phyloP scores from a whole-genome alignment of 2,797 vertebrate genomes.

The Megaceryle alcyon region DNA sequence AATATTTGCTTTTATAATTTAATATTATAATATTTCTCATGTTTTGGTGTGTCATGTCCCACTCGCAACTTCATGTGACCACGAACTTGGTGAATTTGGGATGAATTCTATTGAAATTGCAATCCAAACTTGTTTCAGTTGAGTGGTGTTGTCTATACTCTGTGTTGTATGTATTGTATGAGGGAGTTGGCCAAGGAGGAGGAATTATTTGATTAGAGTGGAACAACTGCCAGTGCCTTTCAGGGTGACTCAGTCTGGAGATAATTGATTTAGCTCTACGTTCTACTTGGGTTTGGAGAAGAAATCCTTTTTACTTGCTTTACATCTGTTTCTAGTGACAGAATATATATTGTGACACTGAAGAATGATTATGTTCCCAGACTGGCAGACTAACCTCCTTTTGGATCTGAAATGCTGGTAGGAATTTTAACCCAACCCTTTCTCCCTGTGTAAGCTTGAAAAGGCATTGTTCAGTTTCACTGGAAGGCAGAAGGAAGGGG shows the following conservation, averaged over 20 bases:
- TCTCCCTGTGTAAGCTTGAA: background rate
- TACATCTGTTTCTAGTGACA: background rate
- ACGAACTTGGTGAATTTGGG: background rate
- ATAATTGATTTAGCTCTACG: background rate
- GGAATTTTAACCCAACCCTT: background rate
- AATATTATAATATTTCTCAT: background rate
- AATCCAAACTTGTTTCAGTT: background rate
- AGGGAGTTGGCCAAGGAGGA: background rate
- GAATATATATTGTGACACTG: background rate
- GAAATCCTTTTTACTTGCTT: background rate
- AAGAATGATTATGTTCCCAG: background rate
- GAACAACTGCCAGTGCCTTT: background rate
- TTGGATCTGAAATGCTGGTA: background rate
- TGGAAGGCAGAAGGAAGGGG: background rate
- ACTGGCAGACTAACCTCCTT: background rate
- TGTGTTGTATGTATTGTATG: accelerated
- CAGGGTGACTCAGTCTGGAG: background rate
- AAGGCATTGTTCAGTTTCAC: background rate
- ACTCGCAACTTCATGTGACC: background rate
- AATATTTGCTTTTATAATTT: background rate
- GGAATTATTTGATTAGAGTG: background rate
- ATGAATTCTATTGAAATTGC: background rate
- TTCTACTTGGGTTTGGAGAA: background rate
- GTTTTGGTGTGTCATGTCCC: background rate
- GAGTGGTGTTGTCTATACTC: background rate